phyloP scores from a whole-genome alignment of 2,797 vertebrate species.

The Anas acuta region DNA sequence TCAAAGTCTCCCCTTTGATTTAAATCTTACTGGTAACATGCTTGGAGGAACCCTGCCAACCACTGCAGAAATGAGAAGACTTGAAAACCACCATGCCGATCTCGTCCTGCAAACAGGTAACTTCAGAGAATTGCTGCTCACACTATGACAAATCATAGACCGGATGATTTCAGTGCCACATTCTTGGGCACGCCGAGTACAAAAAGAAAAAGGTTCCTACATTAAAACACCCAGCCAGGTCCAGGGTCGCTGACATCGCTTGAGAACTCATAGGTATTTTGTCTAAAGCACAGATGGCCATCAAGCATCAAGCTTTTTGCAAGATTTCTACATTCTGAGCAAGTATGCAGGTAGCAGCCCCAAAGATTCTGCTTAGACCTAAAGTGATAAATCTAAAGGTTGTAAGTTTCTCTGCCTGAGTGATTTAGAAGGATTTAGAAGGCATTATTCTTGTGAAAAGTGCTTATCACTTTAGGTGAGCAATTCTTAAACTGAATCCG shows the following conservation, averaged over 20 bases:
- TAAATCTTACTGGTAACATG: background rate
- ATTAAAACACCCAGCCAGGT: background rate
- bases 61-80: background rate
- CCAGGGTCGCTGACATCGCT: background rate
- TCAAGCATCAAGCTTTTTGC: background rate
- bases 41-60: background rate
- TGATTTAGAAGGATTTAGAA: background rate
- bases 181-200: background rate
- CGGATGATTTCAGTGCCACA: background rate
- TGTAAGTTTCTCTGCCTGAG: background rate
- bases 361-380: background rate
- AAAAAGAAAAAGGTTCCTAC: background rate
- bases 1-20: background rate
- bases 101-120: background rate
- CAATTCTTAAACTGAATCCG: background rate
- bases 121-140: background rate
- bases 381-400: background rate
- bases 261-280: background rate
- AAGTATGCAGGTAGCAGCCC: background rate
- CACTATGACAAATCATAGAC: background rate
- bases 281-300: background rate
- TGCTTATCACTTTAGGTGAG: background rate
- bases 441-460: background rate
- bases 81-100: background rate
- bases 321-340: background rate